These are phyloP conservation scores for Atta texana DNA, from an alignment of 1,140 invertebrate genomes.

Conservation along the genomic window DNA sequence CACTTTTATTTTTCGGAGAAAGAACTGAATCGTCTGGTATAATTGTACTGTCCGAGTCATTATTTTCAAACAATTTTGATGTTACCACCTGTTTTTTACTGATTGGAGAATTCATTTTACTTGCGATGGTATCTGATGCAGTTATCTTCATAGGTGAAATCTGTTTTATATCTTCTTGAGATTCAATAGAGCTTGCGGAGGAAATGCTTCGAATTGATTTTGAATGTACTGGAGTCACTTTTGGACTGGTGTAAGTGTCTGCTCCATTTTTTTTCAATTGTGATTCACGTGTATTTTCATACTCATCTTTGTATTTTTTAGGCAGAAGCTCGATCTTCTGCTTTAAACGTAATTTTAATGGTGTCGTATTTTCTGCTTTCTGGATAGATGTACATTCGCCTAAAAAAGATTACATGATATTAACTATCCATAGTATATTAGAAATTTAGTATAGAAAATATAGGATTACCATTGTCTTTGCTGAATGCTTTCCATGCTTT, in stretches of 20 bases:
- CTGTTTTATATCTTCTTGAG: slow-evolving; percentile 34
- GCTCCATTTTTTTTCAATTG: neutral
- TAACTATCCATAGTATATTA: neutral
- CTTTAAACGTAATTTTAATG: slow-evolving; percentile 49
- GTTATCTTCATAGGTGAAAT: slow-evolving; percentile 36
- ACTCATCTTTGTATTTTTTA: slow-evolving; percentile 41
- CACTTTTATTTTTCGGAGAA: slow-evolving; percentile 85
- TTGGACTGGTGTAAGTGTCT: slow-evolving; percentile 16
- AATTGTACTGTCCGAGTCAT: slow-evolving; percentile 17
- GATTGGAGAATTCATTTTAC: slow-evolving; percentile 29
- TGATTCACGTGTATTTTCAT: slow-evolving; percentile 1
- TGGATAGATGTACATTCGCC: slow-evolving; percentile 7
- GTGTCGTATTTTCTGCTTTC: slow-evolving; percentile 16
- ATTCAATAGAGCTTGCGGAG: slow-evolving; percentile 38
- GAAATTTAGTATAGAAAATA: neutral
- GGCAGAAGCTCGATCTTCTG: slow-evolving; percentile 31
- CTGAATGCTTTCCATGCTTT: slow-evolving; percentile 86
- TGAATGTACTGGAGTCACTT: neutral
- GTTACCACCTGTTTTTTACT: neutral
- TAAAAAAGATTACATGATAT: slow-evolving; percentile 11
- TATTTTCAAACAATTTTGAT: neutral
- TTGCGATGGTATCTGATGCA: neutral
- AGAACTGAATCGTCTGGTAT: slow-evolving; percentile 36
- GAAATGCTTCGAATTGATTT: slow-evolving; percentile 24
- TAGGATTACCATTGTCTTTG: slow-evolving; percentile 78